Evolutionary conservation across 1,140 invertebrate genomes (phyloP).

Genomic region (Papilio glaucus): DNA sequence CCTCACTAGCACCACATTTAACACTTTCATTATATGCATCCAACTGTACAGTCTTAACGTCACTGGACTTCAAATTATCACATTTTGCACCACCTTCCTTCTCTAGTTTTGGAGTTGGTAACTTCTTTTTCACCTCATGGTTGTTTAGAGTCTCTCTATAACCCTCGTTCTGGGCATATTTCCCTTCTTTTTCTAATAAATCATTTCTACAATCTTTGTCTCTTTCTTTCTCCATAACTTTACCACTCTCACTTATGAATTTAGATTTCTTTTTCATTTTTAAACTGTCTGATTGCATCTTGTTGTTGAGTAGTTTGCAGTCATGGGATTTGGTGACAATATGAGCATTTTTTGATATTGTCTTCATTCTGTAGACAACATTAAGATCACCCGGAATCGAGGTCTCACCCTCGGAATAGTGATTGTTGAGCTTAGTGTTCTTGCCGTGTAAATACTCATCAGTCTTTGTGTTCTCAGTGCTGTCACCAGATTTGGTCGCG

Average conservation of each 20-base stretch:
- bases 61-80: slow-evolving; percentile 75
- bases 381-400: slow-evolving; percentile 69
- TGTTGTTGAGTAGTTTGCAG: slow-evolving; percentile 74
- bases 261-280: slow-evolving; percentile 78
- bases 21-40: slow-evolving; percentile 62
- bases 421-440: slow-evolving; percentile 73
- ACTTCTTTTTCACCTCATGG: slow-evolving; percentile 75
- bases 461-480: slow-evolving; percentile 71
- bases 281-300: slow-evolving; percentile 64
- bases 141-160: slow-evolving; percentile 79
- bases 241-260: slow-evolving; percentile 57
- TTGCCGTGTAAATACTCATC: slow-evolving; percentile 77
- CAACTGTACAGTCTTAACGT: slow-evolving; percentile 68
- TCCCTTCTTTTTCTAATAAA: slow-evolving; percentile 75
- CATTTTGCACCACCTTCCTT: slow-evolving; percentile 67
- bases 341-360: slow-evolving; percentile 78
- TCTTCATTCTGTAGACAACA: slow-evolving; percentile 79
- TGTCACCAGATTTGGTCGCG: slow-evolving; percentile 66
- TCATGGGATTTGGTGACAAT: slow-evolving; percentile 80
- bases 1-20: slow-evolving; percentile 71
- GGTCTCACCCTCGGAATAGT: slow-evolving; percentile 64
- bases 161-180: slow-evolving; percentile 79
- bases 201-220: slow-evolving; percentile 76
- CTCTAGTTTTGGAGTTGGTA: slow-evolving; percentile 62
- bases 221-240: slow-evolving; percentile 66